Evolutionary conservation across 64 coral and sea anemone genomes (phyloP).

Genomic region (Trachythela sp.): DNA sequence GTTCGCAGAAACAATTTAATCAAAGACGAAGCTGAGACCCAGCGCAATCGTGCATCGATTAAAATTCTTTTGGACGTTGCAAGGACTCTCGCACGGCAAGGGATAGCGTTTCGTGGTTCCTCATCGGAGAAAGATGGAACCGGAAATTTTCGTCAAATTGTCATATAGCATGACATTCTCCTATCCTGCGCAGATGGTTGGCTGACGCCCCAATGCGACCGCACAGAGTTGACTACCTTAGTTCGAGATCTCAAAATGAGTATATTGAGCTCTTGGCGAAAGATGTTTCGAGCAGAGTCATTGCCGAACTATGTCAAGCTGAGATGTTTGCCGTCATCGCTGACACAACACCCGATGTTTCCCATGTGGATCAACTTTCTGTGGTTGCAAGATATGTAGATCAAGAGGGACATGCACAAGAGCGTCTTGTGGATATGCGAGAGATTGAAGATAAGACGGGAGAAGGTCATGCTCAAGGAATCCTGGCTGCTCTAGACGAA

Average conservation of each 20-base stretch:
- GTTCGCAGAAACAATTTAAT: not conserved
- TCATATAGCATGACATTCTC: not conserved
- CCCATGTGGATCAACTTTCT: conserved; percentile 14
- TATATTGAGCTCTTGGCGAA: not conserved
- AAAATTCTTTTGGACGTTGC: conserved; percentile 16
- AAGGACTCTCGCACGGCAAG: conserved; percentile 2
- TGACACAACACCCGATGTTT: conserved; percentile 19
- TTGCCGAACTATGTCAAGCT: not conserved
- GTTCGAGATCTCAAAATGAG: not conserved
- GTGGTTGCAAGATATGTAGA: not conserved
- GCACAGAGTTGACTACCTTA: not conserved
- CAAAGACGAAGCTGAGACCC: not conserved
- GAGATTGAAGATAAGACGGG: not conserved
- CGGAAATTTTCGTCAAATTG: not conserved
- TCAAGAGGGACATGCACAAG: not conserved
- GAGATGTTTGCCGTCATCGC: conserved; percentile 4
- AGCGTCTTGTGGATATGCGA: conserved; percentile 8
- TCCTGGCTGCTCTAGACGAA: not conserved
- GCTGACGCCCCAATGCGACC: not conserved
- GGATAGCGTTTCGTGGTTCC: not conserved
- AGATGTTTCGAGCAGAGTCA: not conserved
- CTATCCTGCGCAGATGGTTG: not conserved
- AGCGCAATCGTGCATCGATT: not conserved
- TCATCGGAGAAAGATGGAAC: conserved; percentile 9
- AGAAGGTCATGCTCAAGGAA: not conserved